Evolutionary conservation across 2,888 invertebrate species (phyloP).

Genomic region (Calameuta pallipes): DNA sequence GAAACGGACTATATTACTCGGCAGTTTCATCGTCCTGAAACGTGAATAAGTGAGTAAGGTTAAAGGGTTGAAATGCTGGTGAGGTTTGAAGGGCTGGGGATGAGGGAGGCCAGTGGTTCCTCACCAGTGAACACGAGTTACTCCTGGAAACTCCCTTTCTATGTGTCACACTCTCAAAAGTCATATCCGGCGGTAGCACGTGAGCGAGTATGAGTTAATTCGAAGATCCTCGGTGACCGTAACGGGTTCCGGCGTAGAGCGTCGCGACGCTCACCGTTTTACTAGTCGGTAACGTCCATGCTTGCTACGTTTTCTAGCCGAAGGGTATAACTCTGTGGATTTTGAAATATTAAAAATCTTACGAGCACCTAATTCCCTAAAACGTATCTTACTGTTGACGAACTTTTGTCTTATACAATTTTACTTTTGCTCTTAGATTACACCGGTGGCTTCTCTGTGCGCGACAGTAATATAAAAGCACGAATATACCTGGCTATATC

Average conservation of each 20-base stretch:
- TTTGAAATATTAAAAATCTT: no score
- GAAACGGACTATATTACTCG: neutral
- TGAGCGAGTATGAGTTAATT: slow-evolving; percentile 5
- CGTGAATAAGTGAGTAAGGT: slow-evolving; percentile 4
- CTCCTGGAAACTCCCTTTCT: neutral
- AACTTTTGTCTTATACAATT: no score
- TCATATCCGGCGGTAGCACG: neutral
- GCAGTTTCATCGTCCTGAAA: slow-evolving; percentile 3
- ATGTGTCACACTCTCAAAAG: slow-evolving; percentile 1
- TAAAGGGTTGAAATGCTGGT: neutral
- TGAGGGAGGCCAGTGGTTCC: neutral
- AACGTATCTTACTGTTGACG: no score
- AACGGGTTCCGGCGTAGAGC: neutral
- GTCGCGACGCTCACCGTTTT: neutral
- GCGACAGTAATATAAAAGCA: no score
- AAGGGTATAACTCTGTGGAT: no score
- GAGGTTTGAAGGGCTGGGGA: no score
- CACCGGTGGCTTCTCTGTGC: no score
- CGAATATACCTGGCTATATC: no score
- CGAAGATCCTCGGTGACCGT: slow-evolving; percentile 3
- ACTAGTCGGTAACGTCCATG: no score
- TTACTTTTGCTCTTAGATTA: no score
- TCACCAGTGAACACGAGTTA: slow-evolving; percentile 3
- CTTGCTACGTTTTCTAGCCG: no score
- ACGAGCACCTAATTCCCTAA: no score